Base-by-base conservation (phyloP, 2,797 vertebrate species). In the Clarias platycephalus region DNA sequence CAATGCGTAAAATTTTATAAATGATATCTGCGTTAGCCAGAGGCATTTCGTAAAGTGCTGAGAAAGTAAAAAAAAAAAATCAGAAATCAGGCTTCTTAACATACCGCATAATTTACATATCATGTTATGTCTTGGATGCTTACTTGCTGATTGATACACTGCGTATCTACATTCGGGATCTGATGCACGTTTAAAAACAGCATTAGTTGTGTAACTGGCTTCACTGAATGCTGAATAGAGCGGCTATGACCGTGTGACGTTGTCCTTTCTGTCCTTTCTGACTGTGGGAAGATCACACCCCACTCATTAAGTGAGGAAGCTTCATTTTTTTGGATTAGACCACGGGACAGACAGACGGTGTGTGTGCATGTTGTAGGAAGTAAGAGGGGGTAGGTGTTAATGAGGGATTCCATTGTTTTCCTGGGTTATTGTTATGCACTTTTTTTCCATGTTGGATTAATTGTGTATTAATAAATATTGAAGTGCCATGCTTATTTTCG, bases 201-300 rank as follows among this genome's bases (percentile, higher is more conserved):
- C 28, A 80, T 31, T 79, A 68, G 70, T 53, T 58, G 37, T 70
- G 81, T 40, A 67, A 66, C 64, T 31, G 37, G 74, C 55, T 88
- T 64, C 64, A 72, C 44, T 49, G 58, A 70, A 83, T 44, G 53
- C 40, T 80, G 75, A 82, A 85, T 87, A 53, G 82, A 83, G 81
- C 64, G 67, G 72, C 87, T 86, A 88, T 85, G 84, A 83, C 71
- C 85, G 86, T 82, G 66, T 86, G 87, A 81, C 55, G 83, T 76
- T 87, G 83, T 67, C 71, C 83, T 87, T 64, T 71, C 44, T 49
- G 44, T 60, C 81, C 84, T 87, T 75, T 76, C 77, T 88, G 86
- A 83, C 86, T 90, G 85, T 89, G 89, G 88, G 89, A 89, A 90
- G 85, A 88, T 91, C 76, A 85, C 87, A 87, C 88, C 83, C 87